Evolutionary conservation across 2,888 invertebrate genomes (phyloP), one percentile per base, ranked within the genome.

Genomic region (Bombylius major): DNA sequence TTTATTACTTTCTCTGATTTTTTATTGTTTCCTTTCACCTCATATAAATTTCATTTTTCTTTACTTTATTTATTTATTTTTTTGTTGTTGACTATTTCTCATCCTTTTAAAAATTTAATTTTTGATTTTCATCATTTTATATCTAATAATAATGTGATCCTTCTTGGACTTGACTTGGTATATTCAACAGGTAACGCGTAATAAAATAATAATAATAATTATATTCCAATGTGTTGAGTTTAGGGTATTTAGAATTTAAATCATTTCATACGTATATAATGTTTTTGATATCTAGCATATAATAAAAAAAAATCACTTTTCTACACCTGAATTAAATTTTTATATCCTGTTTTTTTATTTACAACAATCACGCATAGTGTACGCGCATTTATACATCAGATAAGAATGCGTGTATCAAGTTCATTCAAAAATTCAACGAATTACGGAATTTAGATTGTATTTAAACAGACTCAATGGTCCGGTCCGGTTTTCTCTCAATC

Each of bases 1-100:
- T 62, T 59, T 62, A 59, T 56, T 59, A 57, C 56, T 61, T 60
- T 62, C 60, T 58, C 58, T 51, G 42, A 58, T 56, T 58, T 59
- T 59, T 59, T 59, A 59, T 59, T 59, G 59, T 59, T 59, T 59
- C 59, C 59, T 59, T 59, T 59, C 56, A 55, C 58, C 50, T 50
- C 36, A 50, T 33, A 34, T 33, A 54, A 32, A 46, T 51, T 47
- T 55, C 47, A 32, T 51, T 32, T 55, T 55, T 55, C 11, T 23
- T 23, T 23, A 23, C 23, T 2, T 23, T 23, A 23, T 23, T 23
- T 23, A 2, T 23, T 23, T 23, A 2, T 23, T 23, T 23, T 23
- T 23, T 23, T 23, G 23, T 23, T 23, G 23, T 23, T 55, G 51
- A 51, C 51, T 51, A 51, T 55, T 47, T 50, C 50, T 51, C 51